These are phyloP conservation scores for Agrilus mali DNA, from an alignment of 2,888 invertebrate genomes.

Conservation along the genomic window DNA sequence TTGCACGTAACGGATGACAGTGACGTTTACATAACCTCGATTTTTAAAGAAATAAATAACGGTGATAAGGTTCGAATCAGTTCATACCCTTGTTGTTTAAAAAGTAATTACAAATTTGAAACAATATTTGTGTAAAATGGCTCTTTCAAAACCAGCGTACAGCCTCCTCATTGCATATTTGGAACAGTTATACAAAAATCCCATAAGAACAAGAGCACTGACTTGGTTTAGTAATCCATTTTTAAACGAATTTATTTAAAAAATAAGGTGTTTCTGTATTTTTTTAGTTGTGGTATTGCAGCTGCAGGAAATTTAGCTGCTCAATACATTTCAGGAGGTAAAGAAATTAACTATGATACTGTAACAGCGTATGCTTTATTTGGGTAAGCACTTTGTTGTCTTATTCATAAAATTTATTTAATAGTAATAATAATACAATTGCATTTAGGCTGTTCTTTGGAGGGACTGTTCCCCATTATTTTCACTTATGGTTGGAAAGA, in stretches of 20 bases:
- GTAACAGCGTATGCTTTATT: conserved; percentile 61
- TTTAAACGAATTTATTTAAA: conserved; percentile 4
- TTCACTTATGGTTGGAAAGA: conserved; percentile 51
- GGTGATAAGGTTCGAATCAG: no score
- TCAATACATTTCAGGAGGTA: conserved; percentile 55
- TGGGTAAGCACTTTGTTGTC: conserved; percentile 45
- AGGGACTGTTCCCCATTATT: conserved; percentile 67
- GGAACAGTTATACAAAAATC: conserved; percentile 60
- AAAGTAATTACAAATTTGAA: neutral
- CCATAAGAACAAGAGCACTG: conserved; percentile 65
- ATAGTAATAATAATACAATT: conserved; percentile 4
- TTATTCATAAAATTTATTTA: conserved; percentile 1
- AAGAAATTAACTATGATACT: conserved; percentile 49
- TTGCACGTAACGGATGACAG: no score
- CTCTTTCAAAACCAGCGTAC: conserved; percentile 60
- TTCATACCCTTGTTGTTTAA: no score
- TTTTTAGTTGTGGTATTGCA: conserved; percentile 58
- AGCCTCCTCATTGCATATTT: conserved; percentile 58
- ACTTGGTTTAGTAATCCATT: conserved; percentile 49
- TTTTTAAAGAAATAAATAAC: no score
- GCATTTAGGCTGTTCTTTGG: conserved; percentile 58
- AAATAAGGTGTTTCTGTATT: conserved; percentile 6
- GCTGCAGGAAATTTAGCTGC: conserved; percentile 60
- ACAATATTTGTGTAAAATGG: conserved; percentile 36
- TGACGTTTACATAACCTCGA: no score